Evolutionary conservation across 30 jellyfish, hydroid and myxozoan genomes (phyloP).

Genomic region (Hydractinia echinata): DNA sequence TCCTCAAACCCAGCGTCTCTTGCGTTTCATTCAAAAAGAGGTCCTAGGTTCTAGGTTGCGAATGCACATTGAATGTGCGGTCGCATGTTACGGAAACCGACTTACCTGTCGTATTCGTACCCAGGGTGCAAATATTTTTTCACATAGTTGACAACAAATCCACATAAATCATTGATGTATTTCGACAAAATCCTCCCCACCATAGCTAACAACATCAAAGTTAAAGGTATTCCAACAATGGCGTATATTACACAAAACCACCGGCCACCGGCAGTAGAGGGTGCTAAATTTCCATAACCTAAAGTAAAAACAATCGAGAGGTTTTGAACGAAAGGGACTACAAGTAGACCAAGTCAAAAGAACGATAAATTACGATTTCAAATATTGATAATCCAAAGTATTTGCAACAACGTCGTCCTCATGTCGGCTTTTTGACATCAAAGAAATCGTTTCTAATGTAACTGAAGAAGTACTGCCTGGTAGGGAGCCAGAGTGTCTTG

Average conservation of each 20-base stretch:
- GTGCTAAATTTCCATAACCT: slow-evolving; percentile 96
- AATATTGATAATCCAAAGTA: too few species aligned
- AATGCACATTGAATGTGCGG: background rate
- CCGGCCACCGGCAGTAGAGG: slow-evolving; percentile 76
- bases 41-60: too few species aligned
- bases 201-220: slow-evolving; percentile 70
- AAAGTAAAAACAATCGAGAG: background rate
- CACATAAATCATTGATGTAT: slow-evolving; percentile 72
- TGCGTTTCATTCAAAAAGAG: too few species aligned
- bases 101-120: slow-evolving; percentile 65
- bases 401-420: too few species aligned
- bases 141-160: slow-evolving; percentile 50
- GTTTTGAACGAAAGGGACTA: background rate
- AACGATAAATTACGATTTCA: too few species aligned
- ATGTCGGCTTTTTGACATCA: too few species aligned
- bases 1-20: too few species aligned
- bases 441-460: too few species aligned
- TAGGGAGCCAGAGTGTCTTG: too few species aligned
- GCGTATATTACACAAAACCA: slow-evolving; percentile 85
- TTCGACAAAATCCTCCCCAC: slow-evolving; percentile 80
- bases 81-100: background rate
- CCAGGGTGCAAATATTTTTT: slow-evolving; percentile 68
- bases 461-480: too few species aligned
- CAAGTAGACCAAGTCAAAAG: background rate
- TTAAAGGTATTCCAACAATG: slow-evolving; percentile 79